Evolutionary conservation across 2,888 invertebrate species (phyloP).

Genomic region (Dorcus parallelipipedus): DNA sequence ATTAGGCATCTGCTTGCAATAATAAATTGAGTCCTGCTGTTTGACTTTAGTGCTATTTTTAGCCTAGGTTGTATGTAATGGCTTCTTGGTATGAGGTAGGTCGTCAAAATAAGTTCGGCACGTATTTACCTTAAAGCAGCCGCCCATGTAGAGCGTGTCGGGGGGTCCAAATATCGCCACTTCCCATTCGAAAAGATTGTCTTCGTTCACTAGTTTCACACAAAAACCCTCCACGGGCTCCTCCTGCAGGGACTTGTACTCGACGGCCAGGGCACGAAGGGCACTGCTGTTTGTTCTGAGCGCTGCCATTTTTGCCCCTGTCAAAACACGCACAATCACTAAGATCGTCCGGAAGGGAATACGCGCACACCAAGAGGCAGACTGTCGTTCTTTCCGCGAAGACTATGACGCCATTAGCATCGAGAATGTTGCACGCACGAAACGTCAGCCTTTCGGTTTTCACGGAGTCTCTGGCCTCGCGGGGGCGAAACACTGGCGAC

Average conservation of each 20-base stretch:
- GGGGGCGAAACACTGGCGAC: no score
- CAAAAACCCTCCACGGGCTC: conserved; percentile 98
- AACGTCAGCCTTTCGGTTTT: no score
- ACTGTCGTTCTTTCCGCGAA: conserved; percentile 5
- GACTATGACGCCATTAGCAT: conserved; percentile 26
- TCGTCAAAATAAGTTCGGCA: background rate
- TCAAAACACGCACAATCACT: conserved; percentile 12
- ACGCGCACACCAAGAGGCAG: background rate
- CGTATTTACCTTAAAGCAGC: conserved; percentile 91
- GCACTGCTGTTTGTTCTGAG: conserved; percentile 72
- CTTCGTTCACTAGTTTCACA: conserved; percentile 93
- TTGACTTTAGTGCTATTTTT: background rate
- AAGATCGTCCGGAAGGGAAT: conserved; percentile 9
- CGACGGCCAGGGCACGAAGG: conserved; percentile 84
- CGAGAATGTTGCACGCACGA: conserved; percentile 7
- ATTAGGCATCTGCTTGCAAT: conserved; percentile 1
- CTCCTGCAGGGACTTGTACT: conserved; percentile 94
- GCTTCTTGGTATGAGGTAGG: background rate
- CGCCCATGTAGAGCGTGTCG: conserved; percentile 97
- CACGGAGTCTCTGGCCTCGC: no score
- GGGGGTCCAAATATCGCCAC: conserved; percentile 99
- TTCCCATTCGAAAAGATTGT: conserved; percentile 99
- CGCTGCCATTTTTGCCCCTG: conserved; percentile 29
- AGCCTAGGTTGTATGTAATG: background rate
- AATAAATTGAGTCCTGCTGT: background rate